Percentiles rank a stretch among this genome's conserved stretches.
phyloP scores from a whole-genome alignment of 35 echinoderm and acorn worm genomes.

The Holothuria glaberrima region DNA sequence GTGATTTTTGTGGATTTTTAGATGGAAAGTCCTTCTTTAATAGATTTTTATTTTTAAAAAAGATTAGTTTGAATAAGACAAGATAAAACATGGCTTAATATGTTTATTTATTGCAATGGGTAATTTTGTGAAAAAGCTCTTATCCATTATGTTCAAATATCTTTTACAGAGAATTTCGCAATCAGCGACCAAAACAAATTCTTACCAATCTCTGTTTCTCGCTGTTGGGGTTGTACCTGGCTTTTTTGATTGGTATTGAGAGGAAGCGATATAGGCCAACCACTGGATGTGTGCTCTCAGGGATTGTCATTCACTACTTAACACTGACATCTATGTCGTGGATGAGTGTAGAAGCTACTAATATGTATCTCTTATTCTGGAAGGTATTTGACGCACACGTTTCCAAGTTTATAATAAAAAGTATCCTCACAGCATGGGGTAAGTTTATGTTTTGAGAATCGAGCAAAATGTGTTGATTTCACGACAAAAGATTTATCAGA shows the following conservation, averaged over 20 bases:
- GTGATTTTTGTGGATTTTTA: no score
- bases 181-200: slow-evolving; percentile 30
- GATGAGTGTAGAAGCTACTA: slow-evolving; percentile 76
- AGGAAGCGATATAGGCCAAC: neutral
- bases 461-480: no score
- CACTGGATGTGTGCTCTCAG: slow-evolving; percentile 49
- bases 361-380: slow-evolving; percentile 76
- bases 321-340: slow-evolving; percentile 56
- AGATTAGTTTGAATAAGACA: no score
- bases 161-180: slow-evolving; percentile 31
- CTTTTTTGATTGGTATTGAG: slow-evolving; percentile 69
- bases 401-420: no score
- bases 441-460: no score
- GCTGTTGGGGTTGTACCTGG: slow-evolving; percentile 61
- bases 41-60: no score
- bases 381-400: slow-evolving; percentile 62
- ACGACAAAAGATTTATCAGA: no score
- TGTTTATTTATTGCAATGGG: no score
- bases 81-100: no score
- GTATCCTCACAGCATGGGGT: no score
- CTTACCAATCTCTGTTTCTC: slow-evolving; percentile 52
- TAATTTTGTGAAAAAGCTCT: no score
- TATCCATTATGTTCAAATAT: neutral
- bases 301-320: slow-evolving; percentile 70
- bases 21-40: no score